phyloP scores from a whole-genome alignment of 2,888 invertebrate genomes.

The Netelia inedita region DNA sequence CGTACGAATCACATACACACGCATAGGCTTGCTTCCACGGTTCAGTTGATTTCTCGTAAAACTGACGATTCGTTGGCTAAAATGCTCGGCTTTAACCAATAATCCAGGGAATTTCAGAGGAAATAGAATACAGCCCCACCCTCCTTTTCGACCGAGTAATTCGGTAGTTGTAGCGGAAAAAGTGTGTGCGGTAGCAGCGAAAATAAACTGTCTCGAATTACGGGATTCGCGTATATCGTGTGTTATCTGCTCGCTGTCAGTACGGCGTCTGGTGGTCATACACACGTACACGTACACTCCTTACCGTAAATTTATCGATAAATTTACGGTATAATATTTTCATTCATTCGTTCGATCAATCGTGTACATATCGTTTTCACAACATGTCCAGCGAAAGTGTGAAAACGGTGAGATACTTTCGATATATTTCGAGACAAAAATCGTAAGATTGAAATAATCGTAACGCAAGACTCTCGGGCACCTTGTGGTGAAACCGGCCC shows the following conservation, averaged over 20 bases:
- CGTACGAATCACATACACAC: conserved; percentile 14
- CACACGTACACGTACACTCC: neutral
- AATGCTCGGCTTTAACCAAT: conserved; percentile 43
- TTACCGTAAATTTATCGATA: neutral
- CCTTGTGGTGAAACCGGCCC: conserved; percentile 11
- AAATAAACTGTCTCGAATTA: conserved; percentile 57
- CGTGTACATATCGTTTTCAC: neutral
- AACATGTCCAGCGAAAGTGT: conserved; percentile 83
- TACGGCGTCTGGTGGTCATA: conserved; percentile 65
- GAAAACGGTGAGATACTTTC: conserved; percentile 80
- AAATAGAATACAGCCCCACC: conserved; percentile 3
- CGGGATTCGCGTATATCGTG: neutral
- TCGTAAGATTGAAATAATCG: neutral
- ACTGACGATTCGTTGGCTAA: conserved; percentile 23
- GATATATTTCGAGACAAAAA: neutral
- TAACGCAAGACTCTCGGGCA: conserved; percentile 1
- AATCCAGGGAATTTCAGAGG: conserved; percentile 39
- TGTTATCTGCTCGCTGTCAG: conserved; percentile 64
- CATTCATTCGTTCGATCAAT: neutral
- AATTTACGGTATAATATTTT: conserved; percentile 4
- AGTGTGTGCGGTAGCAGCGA: conserved; percentile 29
- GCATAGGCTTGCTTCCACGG: conserved; percentile 1
- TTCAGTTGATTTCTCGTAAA: conserved; percentile 39
- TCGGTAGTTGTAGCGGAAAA: conserved; percentile 26
- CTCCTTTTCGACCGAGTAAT: neutral